Evolutionary conservation across 2,888 invertebrate genomes (phyloP), one percentile per base, ranked within the genome.

Genomic region (Aphrophora alni): DNA sequence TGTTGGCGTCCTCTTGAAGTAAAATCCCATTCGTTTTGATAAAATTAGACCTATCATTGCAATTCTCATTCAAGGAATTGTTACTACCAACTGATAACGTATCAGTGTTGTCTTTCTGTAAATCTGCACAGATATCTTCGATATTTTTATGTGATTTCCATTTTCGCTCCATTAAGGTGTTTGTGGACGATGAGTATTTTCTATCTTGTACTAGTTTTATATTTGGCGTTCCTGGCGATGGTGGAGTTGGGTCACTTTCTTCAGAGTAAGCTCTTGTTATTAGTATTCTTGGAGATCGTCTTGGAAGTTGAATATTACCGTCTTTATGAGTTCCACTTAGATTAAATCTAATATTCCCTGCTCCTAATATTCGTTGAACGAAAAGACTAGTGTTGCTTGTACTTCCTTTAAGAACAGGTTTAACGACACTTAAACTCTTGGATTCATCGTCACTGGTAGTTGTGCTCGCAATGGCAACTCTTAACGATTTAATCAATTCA

Each of bases 241-340:
- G 82, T 74, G 84, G 79, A 82, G 78, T 82, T 59, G 81, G 82
- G 82, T 93, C 93, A 85, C 92, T 93, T 86, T 94, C 94, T 85
- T 94, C 93, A 24, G 93, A 94, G 89, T 92, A 92, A 1, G 94
- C 93, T 75, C 93, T 89, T 0, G 94, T 94, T 83, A 94, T 94
- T 10, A 93, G 90, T 80, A 94, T 94, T 78, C 92, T 90, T 0
- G 94, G 94, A 8, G 93, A 93, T 82, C 91, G 90, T 70, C 81
- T 81, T 0, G 77, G 59, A 17, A 69, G 81, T 24, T 70, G 77
- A 28, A 90, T 88, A 4, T 89, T 87, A 26, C 28, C 44, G 12
- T 76, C 76, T 72, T 73, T 80, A 44, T 51, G 14, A 21, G 25
- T 27, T 28, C 75, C 81, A 21, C 51, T 59, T 5, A 79, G 78